Percentiles rank a stretch among this genome's conserved stretches.
These are phyloP conservation scores for Dendrolimus punctatus DNA, from an alignment of 1,140 invertebrate species.

Conservation along the genomic window DNA sequence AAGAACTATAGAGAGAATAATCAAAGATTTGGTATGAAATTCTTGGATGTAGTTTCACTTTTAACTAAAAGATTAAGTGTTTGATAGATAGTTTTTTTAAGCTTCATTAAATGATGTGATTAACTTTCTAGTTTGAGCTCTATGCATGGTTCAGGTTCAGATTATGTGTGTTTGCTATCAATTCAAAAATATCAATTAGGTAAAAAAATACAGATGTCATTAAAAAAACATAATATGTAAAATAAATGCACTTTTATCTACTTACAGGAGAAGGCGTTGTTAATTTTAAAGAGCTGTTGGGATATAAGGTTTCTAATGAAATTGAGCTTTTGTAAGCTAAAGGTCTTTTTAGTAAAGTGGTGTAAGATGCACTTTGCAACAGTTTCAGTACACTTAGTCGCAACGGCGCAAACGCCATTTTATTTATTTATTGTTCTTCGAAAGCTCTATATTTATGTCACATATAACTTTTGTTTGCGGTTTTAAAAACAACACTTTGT, in stretches of 20 bases:
- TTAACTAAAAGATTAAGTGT: too few species aligned
- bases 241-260: constrained; percentile 25
- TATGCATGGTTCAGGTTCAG: too few species aligned
- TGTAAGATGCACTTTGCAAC: constrained; percentile 32
- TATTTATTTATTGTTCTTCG: constrained; percentile 3
- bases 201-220: background rate
- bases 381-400: constrained; percentile 28
- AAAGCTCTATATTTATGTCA: too few species aligned
- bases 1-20: background rate
- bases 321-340: constrained; percentile 82
- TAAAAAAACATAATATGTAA: constrained; percentile 2
- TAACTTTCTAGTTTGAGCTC: too few species aligned
- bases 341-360: constrained; percentile 38
- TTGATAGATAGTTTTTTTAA: too few species aligned
- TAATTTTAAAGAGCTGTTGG: constrained; percentile 80
- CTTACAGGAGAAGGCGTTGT: constrained; percentile 79
- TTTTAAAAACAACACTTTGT: too few species aligned
- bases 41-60: too few species aligned
- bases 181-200: too few species aligned
- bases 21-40: background rate
- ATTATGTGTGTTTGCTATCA: too few species aligned
- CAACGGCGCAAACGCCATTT: constrained; percentile 40
- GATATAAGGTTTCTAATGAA: constrained; percentile 84
- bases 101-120: too few species aligned
- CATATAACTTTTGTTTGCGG: too few species aligned